Evolutionary conservation across 2,888 invertebrate species (phyloP), one percentile per base, ranked within the genome.

Genomic region (Netelia melanura): DNA sequence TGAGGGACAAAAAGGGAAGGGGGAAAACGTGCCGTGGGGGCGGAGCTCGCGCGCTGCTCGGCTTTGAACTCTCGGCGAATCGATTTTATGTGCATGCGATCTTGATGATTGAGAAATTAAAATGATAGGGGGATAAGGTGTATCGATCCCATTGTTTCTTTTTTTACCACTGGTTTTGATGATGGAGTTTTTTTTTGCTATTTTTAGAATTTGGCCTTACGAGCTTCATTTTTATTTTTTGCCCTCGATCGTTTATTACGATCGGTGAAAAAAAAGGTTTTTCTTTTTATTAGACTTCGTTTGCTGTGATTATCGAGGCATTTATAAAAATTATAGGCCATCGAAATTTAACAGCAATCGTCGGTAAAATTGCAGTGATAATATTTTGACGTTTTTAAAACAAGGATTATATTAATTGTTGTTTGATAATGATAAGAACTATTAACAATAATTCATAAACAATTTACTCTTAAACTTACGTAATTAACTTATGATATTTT

Each of bases 1-100:
- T 94, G 94, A 93, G 94, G 94, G 56, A 58, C 38, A 67, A 23
- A 65, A 65, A 78, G 81, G 85, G 88, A 87, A 89, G 88, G 89
- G 90, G 90, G 91, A 90, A 83, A 86, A 86, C 91, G 90, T 82
- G 89, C 90, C 91, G 89, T 90, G 92, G 92, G 92, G 92, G 93
- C 93, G 93, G 93, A 91, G 93, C 92, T 91, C 92, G 85, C 86
- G 14, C 48, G 58, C 52, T 82, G 86, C 86, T 30, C 70, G 65
- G 38, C 78, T 84, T 88, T 76, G 71, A 80, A 84, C 78, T 84
- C 72, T 68, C 71, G 25, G 65, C 81, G 79, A 80, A 77, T 86
- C 77, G 79, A 80, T 68, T 84, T 79, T 75, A 38, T 58, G 48
- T 43, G 67, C 52, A 56, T 70, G 71, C 68, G 61, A 71, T 78